Evolutionary conservation across 2,113 vertebrate species (phyloP), one percentile per base, ranked within the genome.

Genomic region (Rhinogobius similis): DNA sequence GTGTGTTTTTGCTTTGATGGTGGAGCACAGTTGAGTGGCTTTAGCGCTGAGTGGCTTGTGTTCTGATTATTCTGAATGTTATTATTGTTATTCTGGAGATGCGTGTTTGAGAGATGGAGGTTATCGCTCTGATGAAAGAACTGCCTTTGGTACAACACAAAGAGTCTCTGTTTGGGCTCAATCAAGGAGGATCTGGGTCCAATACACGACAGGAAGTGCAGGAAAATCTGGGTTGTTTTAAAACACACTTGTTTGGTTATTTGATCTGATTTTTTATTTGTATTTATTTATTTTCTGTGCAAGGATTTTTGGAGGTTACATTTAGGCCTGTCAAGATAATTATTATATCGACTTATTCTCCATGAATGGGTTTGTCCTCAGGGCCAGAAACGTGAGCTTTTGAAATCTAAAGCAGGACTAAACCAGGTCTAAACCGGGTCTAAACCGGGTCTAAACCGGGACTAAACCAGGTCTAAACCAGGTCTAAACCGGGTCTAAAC

Each of bases 41-140:
- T 29, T 66, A 68, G 58, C 48, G 63, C 61, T 48, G 36, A 9
- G 9, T 7, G 29, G 32, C 29, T 29, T 29, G 43, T 53, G 65
- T 63, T 70, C 6, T 72, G 62, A 72, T 78, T 56, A 66, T 70
- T 81, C 24, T n/a, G 50, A 66, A 70, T 76, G 70, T 83, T 65
- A 74, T 81, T 80, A 80, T 86, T 43, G 26, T 78, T 66, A 72
- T 78, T 64, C 69, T 82, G 75, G 79, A 53, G 82, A 74, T 14
- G 8, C 68, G 71, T 75, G 78, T 77, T 38, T 46, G 67, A 27
- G 46, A 68, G 64, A 77, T 68, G 50, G 67, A 5, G 36, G 62
- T 75, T 75, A 83, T 77, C 65, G 74, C 72, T 76, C 65, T 70
- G 58, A 84, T 77, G 65, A 83, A 76, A 82, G 65, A 79, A 58